Conservation (phyloP, 2,888 invertebrate species). For the Silvanus unidentatus region DNA sequence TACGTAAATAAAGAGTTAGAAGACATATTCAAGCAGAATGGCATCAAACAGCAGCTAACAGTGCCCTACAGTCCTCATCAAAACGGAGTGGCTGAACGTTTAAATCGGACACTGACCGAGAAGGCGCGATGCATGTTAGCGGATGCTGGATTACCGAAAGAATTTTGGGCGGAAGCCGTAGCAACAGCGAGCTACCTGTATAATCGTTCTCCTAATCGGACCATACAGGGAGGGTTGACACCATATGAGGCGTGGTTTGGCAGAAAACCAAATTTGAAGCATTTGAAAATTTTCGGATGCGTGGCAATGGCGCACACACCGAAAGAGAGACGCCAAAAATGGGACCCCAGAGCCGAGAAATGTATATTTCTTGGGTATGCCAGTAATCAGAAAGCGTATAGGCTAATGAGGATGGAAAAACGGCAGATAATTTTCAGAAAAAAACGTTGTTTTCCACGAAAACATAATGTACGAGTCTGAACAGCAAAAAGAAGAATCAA, state of each 20-base stretch:
- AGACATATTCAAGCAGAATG: conserved; percentile 10
- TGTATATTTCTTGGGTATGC: conserved; percentile 34
- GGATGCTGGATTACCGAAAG: conserved; percentile 11
- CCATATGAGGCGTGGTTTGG: conserved; percentile 36
- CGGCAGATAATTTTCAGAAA: conserved; percentile 7
- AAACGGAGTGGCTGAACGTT: conserved; percentile 20
- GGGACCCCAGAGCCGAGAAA: conserved; percentile 30
- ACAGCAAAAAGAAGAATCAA: too few relatives aligned
- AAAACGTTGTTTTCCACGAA: conserved; percentile 9
- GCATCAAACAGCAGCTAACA: conserved; percentile 19
- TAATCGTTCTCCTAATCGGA: conserved; percentile 24
- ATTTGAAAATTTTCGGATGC: conserved; percentile 38
- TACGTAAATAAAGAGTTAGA: conserved; percentile 8
- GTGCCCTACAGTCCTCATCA: conserved; percentile 21
- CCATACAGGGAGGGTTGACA: conserved; percentile 16
- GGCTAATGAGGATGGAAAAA: conserved; percentile 9
- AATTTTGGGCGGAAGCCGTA: conserved; percentile 16
- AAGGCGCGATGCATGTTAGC: conserved; percentile 16
- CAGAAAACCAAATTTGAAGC: conserved; percentile 32
- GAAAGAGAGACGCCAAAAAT: conserved; percentile 30
- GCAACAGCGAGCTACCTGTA: conserved; percentile 11
- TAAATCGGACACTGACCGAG: conserved; percentile 18
- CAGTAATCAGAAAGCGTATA: conserved; percentile 17
- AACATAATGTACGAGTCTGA: neutral
- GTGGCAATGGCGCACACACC: conserved; percentile 32